Percentiles rank a stretch among this genome's conserved stretches.
Conservation (phyloP, 2,113 vertebrate genomes). For the Galbula dea region DNA sequence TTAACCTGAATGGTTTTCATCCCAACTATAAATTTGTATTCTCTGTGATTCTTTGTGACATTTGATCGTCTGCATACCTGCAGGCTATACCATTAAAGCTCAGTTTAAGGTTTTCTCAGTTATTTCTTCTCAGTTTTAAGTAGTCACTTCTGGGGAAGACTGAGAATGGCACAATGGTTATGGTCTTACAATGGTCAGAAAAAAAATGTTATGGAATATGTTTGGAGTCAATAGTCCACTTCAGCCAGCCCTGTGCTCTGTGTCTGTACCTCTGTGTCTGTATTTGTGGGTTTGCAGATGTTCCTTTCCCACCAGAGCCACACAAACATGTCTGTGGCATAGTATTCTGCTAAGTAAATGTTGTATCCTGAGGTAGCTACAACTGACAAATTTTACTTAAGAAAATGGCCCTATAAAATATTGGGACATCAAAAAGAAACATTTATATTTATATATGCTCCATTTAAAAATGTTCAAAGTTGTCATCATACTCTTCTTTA, state of each 20-base stretch:
- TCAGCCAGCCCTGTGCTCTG: neutral
- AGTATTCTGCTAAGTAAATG: neutral
- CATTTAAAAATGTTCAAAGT: neutral
- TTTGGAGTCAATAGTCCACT: neutral
- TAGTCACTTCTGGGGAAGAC: neutral
- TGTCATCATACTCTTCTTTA: neutral
- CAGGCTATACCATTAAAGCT: neutral
- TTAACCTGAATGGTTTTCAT: neutral
- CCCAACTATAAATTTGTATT: neutral
- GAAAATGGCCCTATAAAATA: neutral
- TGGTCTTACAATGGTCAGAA: neutral
- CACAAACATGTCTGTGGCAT: neutral
- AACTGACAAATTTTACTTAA: neutral
- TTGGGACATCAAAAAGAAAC: neutral
- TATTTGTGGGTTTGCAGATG: neutral
- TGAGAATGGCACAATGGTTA: neutral
- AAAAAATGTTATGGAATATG: neutral
- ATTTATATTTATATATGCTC: neutral
- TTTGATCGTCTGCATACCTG: neutral
- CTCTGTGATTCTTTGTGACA: neutral
- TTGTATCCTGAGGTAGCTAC: neutral
- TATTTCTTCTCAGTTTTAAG: slow-evolving; percentile 26
- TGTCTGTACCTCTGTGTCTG: neutral
- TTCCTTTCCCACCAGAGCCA: neutral
- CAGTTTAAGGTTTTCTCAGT: neutral